Evolutionary conservation across 2,113 vertebrate species (phyloP).

Genomic region (Cacatua alba): DNA sequence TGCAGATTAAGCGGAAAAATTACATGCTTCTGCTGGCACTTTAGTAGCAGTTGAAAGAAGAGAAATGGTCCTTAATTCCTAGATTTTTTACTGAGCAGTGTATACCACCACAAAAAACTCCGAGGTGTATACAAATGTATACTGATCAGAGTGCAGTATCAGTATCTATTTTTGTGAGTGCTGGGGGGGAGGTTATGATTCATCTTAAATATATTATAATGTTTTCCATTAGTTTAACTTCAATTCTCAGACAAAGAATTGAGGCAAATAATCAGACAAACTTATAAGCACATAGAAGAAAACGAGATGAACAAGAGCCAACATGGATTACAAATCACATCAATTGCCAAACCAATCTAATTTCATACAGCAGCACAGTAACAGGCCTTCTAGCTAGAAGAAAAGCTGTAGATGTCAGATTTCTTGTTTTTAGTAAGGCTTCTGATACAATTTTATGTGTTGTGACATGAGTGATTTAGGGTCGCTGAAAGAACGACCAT

Average conservation of each 20-base stretch:
- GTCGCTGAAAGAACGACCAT: neutral
- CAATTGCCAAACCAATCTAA: neutral
- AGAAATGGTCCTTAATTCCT: neutral
- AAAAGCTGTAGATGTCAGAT: neutral
- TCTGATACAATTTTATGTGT: neutral
- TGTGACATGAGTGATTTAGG: neutral
- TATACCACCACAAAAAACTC: neutral
- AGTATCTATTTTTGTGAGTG: neutral
- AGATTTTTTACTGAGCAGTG: neutral
- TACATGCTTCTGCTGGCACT: neutral
- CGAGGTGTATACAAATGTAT: neutral
- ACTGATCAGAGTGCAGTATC: neutral
- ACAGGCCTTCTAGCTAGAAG: neutral
- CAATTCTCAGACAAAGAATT: neutral
- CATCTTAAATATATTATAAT: neutral
- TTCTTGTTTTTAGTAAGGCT: neutral
- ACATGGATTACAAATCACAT: neutral
- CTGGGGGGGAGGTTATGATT: neutral
- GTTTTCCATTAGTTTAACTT: neutral
- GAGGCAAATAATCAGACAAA: neutral
- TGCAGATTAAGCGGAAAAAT: neutral
- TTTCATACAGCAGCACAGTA: neutral
- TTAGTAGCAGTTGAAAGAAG: neutral
- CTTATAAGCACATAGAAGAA: neutral
- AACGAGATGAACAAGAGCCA: neutral